phyloP scores from a whole-genome alignment of 64 coral and sea anemone species.

The Montipora efflorescens region DNA sequence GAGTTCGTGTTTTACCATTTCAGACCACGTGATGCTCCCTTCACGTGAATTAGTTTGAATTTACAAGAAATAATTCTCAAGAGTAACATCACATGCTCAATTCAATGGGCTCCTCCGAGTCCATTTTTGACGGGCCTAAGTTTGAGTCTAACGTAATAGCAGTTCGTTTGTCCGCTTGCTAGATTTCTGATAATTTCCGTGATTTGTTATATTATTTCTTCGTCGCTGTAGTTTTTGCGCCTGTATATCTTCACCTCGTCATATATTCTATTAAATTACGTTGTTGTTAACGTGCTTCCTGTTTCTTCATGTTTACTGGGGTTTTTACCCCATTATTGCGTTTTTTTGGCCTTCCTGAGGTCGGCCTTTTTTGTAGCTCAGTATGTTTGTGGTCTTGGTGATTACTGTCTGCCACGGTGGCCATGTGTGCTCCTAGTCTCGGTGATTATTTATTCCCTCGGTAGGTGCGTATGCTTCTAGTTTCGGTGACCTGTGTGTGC shows the following conservation, averaged over 20 bases:
- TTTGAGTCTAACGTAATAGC: slow-evolving; percentile 5
- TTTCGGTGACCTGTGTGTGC: neutral
- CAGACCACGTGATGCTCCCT: slow-evolving; percentile 22
- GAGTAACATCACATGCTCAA: slow-evolving; percentile 1
- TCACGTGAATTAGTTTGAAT: slow-evolving; percentile 25
- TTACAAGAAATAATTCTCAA: neutral
- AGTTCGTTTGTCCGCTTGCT: too few relatives aligned
- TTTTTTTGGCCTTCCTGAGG: neutral
- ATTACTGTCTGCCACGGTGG: neutral
- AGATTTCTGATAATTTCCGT: neutral
- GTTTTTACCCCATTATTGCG: neutral
- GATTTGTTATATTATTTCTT: neutral
- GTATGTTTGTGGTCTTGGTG: neutral
- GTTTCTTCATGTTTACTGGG: neutral
- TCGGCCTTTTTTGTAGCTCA: neutral
- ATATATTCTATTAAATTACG: slow-evolving; percentile 7
- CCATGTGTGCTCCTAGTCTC: neutral
- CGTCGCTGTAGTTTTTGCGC: slow-evolving; percentile 1
- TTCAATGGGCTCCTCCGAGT: slow-evolving; percentile 23
- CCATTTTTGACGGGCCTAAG: slow-evolving; percentile 3
- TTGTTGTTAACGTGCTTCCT: neutral
- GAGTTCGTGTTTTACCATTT: neutral
- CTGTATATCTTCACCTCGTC: neutral
- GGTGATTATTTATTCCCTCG: neutral
- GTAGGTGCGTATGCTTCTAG: neutral